These are phyloP conservation scores for Suricata suricatta DNA, from an alignment of 2,113 vertebrate genomes.

Conservation along the genomic window DNA sequence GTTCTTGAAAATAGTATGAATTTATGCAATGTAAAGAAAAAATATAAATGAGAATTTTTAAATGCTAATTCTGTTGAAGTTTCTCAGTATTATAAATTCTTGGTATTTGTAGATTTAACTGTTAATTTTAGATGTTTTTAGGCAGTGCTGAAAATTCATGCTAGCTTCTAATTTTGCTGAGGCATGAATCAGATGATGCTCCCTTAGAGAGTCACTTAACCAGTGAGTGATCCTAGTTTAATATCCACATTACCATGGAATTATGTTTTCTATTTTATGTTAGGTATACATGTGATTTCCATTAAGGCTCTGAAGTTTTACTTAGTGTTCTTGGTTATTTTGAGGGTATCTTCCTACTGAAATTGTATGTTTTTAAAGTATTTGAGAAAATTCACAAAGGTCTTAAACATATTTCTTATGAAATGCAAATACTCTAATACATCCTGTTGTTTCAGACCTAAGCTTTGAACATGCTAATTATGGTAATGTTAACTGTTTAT, in stretches of 20 bases:
- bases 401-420: neutral
- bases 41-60: neutral
- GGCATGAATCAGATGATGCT: neutral
- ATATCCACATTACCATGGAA: neutral
- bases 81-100: neutral
- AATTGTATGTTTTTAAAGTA: neutral
- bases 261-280: slow-evolving; percentile 8
- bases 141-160: neutral
- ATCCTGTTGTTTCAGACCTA: neutral
- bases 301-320: neutral
- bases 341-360: neutral
- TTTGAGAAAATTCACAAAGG: neutral
- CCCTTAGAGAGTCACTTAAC: neutral
- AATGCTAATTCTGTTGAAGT: neutral
- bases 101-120: neutral
- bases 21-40: neutral
- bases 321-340: neutral
- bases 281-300: neutral
- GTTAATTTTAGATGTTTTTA: neutral
- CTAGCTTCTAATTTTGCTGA: slow-evolving; percentile 39
- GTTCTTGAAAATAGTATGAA: neutral
- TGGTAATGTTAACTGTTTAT: neutral
- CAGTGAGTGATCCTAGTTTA: neutral
- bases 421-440: neutral
- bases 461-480: neutral